Percentiles rank a stretch among this genome's conserved stretches.
These are phyloP conservation scores for Cyrtonyx montezumae DNA, from an alignment of 2,113 vertebrate genomes.

Conservation along the genomic window DNA sequence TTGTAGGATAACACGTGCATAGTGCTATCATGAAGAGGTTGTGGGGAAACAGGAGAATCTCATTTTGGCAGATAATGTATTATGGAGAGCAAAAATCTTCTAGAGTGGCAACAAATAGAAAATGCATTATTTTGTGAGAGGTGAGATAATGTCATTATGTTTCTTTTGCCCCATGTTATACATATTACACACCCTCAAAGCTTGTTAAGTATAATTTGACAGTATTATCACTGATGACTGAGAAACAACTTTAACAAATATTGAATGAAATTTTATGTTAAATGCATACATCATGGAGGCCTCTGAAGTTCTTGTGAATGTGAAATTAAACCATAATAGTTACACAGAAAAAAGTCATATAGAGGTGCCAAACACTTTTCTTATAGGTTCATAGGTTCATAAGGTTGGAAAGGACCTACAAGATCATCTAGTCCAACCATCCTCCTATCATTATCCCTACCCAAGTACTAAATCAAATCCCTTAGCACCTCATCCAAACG, in stretches of 20 bases:
- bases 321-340: not conserved
- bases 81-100: not conserved
- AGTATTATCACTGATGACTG: not conserved
- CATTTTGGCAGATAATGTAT: not conserved
- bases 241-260: not conserved
- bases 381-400: too few species aligned
- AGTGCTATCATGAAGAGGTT: not conserved
- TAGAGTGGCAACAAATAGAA: not conserved
- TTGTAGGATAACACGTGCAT: accelerated
- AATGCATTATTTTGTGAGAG: not conserved
- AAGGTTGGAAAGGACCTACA: too few species aligned
- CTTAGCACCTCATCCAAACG: too few species aligned
- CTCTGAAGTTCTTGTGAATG: not conserved
- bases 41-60: not conserved
- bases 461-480: too few species aligned
- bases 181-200: accelerated
- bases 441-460: too few species aligned
- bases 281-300: not conserved
- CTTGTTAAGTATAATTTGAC: not conserved
- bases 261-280: not conserved
- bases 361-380: not conserved
- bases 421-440: too few species aligned
- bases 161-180: not conserved
- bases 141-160: not conserved
- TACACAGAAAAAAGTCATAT: not conserved